Conservation (phyloP, 2,113 vertebrate genomes). For the Lethenteron camtschaticum region DNA sequence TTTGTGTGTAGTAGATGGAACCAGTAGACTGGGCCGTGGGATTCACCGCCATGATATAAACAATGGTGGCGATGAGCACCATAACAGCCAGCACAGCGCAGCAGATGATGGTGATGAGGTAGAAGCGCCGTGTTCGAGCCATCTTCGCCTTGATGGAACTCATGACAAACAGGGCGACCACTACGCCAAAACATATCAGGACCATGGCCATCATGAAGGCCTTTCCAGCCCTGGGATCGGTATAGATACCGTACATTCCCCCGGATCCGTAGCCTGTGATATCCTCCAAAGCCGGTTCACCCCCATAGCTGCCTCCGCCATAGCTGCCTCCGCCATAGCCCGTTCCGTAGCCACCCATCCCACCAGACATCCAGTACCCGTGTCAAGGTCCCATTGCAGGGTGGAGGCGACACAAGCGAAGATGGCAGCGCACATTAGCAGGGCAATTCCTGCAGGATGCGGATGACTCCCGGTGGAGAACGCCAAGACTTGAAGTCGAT, state of each 20-base stretch:
- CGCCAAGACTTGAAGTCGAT: conserved; percentile 47
- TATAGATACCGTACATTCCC: conserved; percentile 16
- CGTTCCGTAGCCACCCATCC: conserved; percentile 10
- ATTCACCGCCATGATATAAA: conserved; percentile 55
- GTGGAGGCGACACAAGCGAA: conserved; percentile 58
- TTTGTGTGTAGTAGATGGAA: conserved; percentile 38
- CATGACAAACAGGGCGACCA: conserved; percentile 32
- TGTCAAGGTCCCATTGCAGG: conserved; percentile 50
- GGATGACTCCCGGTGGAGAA: conserved; percentile 38
- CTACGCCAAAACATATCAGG: conserved; percentile 35
- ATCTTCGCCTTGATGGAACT: conserved; percentile 29
- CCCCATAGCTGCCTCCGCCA: not conserved
- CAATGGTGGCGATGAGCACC: conserved; percentile 47
- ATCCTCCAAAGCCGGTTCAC: conserved; percentile 14
- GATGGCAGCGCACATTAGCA: conserved; percentile 36
- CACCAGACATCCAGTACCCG: conserved; percentile 13
- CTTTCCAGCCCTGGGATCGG: conserved; percentile 43
- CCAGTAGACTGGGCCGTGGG: conserved; percentile 43
- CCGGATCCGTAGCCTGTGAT: conserved; percentile 21
- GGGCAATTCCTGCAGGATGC: conserved; percentile 20
- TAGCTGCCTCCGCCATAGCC: conserved; percentile 16
- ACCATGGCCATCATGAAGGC: conserved; percentile 49
- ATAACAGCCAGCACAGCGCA: conserved; percentile 34
- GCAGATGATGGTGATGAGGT: conserved; percentile 30
- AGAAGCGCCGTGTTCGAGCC: conserved; percentile 33